A percentile compares a stretch with the other conserved stretches of the same genome.
phyloP scores from a whole-genome alignment of 2,797 vertebrate species.

The Pseudochirops cupreus region DNA sequence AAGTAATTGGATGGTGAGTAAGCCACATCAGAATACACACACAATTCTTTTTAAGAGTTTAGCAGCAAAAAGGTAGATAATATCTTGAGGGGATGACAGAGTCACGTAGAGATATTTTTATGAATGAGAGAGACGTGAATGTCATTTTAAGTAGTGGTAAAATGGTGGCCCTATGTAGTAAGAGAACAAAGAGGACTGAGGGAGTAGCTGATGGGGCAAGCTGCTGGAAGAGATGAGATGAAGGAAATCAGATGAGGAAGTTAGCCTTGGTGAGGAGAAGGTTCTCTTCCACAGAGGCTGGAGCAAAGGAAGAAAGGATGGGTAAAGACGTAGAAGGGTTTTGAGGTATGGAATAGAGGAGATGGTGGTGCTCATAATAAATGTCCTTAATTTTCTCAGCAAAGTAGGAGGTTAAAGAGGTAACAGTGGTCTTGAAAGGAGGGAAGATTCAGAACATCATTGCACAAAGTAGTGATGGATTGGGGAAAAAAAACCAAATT shows the following conservation, averaged over 20 bases:
- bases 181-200: neutral
- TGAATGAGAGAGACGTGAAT: neutral
- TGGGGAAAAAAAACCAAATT: neutral
- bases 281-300: neutral
- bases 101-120: neutral
- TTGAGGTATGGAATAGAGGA: neutral
- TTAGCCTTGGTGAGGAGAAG: neutral
- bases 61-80: neutral
- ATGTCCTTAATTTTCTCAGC: neutral
- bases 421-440: neutral
- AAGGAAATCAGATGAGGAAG: neutral
- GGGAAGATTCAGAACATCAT: neutral
- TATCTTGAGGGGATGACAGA: neutral
- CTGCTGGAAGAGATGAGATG: neutral
- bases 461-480: neutral
- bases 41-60: neutral
- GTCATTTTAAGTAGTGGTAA: neutral
- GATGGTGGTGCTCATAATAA: neutral
- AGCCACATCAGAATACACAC: neutral
- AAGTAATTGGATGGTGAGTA: neutral
- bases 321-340: neutral
- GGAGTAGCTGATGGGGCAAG: neutral
- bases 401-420: neutral
- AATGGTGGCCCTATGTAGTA: neutral
- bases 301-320: neutral